These are phyloP conservation scores for Torymus texanus DNA, from an alignment of 2,888 invertebrate genomes.

Conservation along the genomic window DNA sequence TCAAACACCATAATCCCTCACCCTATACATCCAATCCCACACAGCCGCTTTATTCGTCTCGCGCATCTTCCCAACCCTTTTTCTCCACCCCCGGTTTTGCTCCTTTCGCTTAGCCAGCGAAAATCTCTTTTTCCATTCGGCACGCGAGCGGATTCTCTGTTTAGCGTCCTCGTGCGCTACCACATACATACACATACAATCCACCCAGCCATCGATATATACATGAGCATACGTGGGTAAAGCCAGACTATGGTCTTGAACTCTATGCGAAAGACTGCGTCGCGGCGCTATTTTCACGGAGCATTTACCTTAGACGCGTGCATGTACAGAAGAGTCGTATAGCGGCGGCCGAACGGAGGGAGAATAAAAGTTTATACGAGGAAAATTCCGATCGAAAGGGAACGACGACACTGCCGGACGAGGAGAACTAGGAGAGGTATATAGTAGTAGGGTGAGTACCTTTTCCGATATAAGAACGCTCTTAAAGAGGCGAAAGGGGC, in stretches of 20 bases:
- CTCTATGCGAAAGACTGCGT: slow-evolving; percentile 20
- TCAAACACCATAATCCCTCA: no score
- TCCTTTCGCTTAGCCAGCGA: slow-evolving; percentile 31
- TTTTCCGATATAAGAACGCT: background rate
- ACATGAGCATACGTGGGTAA: background rate
- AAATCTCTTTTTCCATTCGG: slow-evolving; percentile 21
- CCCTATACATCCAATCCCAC: background rate
- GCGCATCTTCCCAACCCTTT: background rate
- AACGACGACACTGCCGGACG: no score
- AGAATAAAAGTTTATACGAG: slow-evolving; percentile 44
- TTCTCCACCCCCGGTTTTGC: background rate
- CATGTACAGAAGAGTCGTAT: no score
- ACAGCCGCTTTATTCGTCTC: background rate
- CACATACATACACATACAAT: no score
- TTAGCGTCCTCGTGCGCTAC: background rate
- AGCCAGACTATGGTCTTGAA: background rate
- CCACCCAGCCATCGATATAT: no score
- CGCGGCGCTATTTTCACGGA: slow-evolving; percentile 44
- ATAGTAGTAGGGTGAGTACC: background rate
- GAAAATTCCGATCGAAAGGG: slow-evolving; percentile 21
- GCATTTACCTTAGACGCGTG: slow-evolving; percentile 28
- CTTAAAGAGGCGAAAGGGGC: slow-evolving; percentile 5
- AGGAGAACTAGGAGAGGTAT: background rate
- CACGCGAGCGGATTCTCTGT: slow-evolving; percentile 21
- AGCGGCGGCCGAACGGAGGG: slow-evolving; percentile 10